phyloP scores from a whole-genome alignment of 1,140 invertebrate species.

The Lasioglossum albipes region DNA sequence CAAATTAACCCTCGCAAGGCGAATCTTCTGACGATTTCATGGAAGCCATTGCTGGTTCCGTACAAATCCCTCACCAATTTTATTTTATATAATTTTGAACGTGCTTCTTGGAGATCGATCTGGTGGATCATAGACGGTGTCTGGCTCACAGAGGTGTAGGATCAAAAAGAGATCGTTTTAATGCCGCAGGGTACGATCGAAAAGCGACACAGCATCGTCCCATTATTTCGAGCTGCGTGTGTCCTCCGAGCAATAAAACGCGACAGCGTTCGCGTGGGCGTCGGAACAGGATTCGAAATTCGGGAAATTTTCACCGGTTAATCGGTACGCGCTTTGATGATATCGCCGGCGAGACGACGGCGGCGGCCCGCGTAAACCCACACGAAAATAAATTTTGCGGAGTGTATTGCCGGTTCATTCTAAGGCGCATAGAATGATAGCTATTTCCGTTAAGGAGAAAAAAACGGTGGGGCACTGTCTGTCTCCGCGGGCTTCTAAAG shows the following conservation, averaged over 20 bases:
- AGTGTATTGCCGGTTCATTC: constrained; percentile 57
- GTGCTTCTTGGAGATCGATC: no score
- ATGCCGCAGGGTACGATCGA: no score
- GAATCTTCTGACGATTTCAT: no score
- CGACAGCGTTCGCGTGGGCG: not conserved
- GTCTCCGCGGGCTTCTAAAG: constrained; percentile 72
- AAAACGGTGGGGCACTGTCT: constrained; percentile 62
- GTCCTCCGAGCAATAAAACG: not conserved
- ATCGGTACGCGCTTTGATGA: constrained; percentile 30
- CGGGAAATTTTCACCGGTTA: constrained; percentile 20
- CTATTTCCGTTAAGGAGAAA: constrained; percentile 72
- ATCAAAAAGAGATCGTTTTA: no score
- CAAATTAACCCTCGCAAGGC: no score
- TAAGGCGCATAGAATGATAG: constrained; percentile 71
- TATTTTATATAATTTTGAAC: no score
- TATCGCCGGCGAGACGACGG: constrained; percentile 31
- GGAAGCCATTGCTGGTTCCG: no score
- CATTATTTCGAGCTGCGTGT: not conserved
- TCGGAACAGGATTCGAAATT: constrained; percentile 23
- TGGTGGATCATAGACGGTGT: no score
- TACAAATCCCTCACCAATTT: no score
- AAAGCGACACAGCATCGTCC: not conserved
- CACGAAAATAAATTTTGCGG: constrained; percentile 70
- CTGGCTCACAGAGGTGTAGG: no score
- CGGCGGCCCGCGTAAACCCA: constrained; percentile 58